phyloP scores from a whole-genome alignment of 2,888 invertebrate species.

The Nasonia oneida region DNA sequence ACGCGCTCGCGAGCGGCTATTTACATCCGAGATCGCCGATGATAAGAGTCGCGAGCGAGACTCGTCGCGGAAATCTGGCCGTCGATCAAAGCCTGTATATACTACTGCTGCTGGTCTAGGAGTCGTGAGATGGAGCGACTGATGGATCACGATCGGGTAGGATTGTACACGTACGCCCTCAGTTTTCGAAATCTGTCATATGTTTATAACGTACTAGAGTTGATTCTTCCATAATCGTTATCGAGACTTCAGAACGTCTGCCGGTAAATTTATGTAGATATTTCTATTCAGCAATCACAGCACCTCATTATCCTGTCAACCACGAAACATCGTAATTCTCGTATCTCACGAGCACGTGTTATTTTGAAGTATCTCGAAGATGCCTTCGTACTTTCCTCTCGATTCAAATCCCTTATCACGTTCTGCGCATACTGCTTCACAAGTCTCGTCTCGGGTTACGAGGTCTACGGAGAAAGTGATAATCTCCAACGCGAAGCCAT shows the following conservation, averaged over 20 bases:
- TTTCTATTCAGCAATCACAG: constrained; percentile 17
- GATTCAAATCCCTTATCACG: no score
- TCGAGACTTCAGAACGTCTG: background rate
- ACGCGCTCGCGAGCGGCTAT: constrained; percentile 37
- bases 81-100: constrained; percentile 40
- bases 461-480: background rate
- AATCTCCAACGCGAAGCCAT: background rate
- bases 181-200: background rate
- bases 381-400: no score
- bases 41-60: constrained; percentile 39
- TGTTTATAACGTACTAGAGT: background rate
- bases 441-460: background rate
- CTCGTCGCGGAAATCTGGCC: constrained; percentile 38
- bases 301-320: constrained; percentile 28
- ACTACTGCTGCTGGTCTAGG: background rate
- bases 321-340: constrained; percentile 17
- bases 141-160: background rate
- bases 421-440: no score
- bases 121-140: background rate
- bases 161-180: background rate
- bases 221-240: background rate
- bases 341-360: background rate
- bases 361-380: no score
- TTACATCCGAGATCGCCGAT: constrained; percentile 37
- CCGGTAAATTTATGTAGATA: constrained; percentile 28